These are phyloP conservation scores for Phodopus roborovskii DNA, from an alignment of 2,113 vertebrate species.

Conservation along the genomic window DNA sequence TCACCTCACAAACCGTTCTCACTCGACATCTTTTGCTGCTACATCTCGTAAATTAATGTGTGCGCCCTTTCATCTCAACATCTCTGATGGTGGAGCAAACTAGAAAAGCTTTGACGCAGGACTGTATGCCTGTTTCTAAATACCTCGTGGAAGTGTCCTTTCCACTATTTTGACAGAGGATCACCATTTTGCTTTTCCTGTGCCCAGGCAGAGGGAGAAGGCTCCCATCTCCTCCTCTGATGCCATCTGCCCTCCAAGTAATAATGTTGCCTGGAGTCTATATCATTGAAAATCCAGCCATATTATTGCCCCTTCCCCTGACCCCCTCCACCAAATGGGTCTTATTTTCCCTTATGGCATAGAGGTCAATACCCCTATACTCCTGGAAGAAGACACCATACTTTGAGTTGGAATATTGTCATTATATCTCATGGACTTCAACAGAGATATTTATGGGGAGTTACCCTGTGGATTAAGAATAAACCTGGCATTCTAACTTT, in stretches of 20 bases:
- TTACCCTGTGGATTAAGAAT: neutral
- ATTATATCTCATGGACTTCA: neutral
- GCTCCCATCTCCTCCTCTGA: neutral
- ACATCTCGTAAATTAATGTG: neutral
- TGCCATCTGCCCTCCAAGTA: neutral
- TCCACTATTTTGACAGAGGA: neutral
- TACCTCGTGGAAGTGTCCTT: neutral
- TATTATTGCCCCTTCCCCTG: neutral
- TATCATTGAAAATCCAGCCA: neutral
- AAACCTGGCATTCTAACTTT: neutral
- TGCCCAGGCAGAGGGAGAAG: neutral
- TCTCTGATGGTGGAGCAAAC: neutral
- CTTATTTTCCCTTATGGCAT: neutral
- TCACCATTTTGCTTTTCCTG: neutral
- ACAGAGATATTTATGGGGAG: neutral
- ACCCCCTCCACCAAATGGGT: neutral
- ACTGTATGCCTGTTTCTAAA: neutral
- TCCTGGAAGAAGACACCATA: neutral
- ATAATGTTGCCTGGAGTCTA: neutral
- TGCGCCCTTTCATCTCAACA: neutral
- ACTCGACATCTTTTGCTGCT: neutral
- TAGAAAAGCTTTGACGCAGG: neutral
- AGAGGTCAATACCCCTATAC: fast-evolving
- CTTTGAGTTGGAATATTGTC: neutral
- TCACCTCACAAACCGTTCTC: neutral